Percentiles rank a stretch among this genome's conserved stretches.
Conservation (phyloP, 2,888 invertebrate genomes). For the Napeogenes inachia region DNA sequence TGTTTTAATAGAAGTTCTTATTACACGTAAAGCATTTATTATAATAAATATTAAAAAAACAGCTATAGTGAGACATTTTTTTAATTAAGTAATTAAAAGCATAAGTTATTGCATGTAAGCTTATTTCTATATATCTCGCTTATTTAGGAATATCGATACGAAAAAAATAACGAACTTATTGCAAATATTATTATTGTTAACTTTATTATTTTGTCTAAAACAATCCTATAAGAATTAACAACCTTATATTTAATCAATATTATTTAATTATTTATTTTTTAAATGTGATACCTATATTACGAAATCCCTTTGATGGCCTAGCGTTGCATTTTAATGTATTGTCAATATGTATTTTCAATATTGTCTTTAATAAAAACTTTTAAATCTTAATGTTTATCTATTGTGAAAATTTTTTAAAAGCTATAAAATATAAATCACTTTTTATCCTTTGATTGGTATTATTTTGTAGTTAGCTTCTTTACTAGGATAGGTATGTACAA, state of each 20-base stretch:
- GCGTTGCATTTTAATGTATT: background rate
- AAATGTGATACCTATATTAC: background rate
- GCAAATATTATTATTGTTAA: too few species aligned
- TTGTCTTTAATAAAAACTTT: constrained; percentile 1
- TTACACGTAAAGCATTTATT: too few species aligned
- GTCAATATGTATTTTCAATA: constrained; percentile 1
- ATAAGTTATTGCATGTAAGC: too few species aligned
- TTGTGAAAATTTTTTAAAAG: constrained; percentile 12
- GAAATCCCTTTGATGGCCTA: constrained; percentile 4
- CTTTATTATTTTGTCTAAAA: too few species aligned
- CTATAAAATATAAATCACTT: constrained; percentile 11
- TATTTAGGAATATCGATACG: too few species aligned
- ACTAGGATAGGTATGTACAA: constrained; percentile 61
- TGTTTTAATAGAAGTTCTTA: too few species aligned
- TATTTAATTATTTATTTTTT: background rate
- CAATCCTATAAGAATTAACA: too few species aligned
- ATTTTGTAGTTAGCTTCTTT: constrained; percentile 56
- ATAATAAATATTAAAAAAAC: too few species aligned
- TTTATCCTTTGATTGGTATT: constrained; percentile 34
- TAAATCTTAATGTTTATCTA: constrained; percentile 5
- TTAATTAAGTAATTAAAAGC: too few species aligned
- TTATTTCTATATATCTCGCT: too few species aligned
- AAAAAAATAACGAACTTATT: too few species aligned
- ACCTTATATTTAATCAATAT: background rate
- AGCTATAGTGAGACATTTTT: too few species aligned